phyloP scores from a whole-genome alignment of 2,113 vertebrate genomes.

The Poeciliopsis occidentalis region DNA sequence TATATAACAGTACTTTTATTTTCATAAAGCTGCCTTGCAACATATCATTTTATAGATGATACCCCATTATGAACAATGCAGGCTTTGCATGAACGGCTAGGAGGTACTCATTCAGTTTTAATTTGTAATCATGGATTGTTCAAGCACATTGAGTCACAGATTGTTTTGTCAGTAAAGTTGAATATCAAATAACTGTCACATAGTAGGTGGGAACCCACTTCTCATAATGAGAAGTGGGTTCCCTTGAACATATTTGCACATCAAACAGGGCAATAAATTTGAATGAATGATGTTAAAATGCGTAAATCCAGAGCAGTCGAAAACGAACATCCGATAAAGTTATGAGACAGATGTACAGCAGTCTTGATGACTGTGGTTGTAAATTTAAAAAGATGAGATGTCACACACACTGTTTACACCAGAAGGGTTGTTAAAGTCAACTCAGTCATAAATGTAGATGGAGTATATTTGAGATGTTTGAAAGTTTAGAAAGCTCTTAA shows the following conservation, averaged over 20 bases:
- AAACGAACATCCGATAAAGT: conserved; percentile 9
- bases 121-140: not conserved
- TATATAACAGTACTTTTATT: no score
- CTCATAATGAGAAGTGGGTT: not conserved
- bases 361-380: not conserved
- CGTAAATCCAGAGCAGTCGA: not conserved
- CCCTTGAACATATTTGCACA: conserved; percentile 1
- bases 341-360: not conserved
- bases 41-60: not conserved
- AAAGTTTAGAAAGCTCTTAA: not conserved
- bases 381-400: conserved; percentile 3
- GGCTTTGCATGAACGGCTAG: not conserved
- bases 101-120: no score
- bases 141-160: not conserved
- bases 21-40: not conserved
- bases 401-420: not conserved
- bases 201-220: not conserved
- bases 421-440: not conserved
- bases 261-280: not conserved
- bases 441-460: not conserved
- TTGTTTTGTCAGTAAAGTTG: not conserved
- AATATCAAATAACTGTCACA: not conserved
- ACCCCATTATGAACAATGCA: not conserved
- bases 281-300: not conserved
- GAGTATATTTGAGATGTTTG: not conserved